Percentiles rank a stretch among this genome's conserved stretches.
Conservation (phyloP, 2,888 invertebrate genomes). For the Synanthedon vespiformis region DNA sequence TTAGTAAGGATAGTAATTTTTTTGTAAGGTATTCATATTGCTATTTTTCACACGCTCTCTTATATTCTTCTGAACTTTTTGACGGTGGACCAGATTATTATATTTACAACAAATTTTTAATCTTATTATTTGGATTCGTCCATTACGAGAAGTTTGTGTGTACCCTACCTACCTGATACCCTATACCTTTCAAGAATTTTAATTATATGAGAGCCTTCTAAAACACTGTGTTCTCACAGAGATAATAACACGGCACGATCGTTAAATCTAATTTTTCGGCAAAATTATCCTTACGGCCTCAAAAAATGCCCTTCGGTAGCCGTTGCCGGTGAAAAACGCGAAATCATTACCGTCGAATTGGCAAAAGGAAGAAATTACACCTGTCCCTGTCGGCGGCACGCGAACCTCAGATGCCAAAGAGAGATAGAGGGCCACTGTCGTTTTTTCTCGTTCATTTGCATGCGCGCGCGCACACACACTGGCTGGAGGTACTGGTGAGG, state of each 20-base stretch:
- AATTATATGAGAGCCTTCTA: background rate
- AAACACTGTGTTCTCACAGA: background rate
- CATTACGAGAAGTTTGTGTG: too few species aligned
- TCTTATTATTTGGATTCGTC: too few species aligned
- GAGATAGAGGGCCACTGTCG: background rate
- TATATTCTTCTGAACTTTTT: too few species aligned
- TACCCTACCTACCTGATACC: background rate
- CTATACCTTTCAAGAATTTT: background rate
- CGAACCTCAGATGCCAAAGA: background rate
- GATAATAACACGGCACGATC: background rate
- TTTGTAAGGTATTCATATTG: too few species aligned
- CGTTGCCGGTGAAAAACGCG: constrained; percentile 2
- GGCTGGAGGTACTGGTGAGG: constrained; percentile 4
- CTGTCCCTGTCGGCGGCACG: background rate
- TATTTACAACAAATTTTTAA: too few species aligned
- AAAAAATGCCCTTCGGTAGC: constrained; percentile 6
- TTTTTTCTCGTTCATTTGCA: constrained; percentile 25
- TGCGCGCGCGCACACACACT: constrained; percentile 27
- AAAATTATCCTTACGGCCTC: constrained; percentile 1
- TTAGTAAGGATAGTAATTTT: too few species aligned
- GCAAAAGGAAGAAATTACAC: background rate
- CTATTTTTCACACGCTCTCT: too few species aligned
- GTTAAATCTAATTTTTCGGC: background rate
- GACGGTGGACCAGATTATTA: too few species aligned
- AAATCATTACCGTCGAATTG: background rate